phyloP scores from a whole-genome alignment of 2,797 vertebrate species.

The Molossus alvarezi region DNA sequence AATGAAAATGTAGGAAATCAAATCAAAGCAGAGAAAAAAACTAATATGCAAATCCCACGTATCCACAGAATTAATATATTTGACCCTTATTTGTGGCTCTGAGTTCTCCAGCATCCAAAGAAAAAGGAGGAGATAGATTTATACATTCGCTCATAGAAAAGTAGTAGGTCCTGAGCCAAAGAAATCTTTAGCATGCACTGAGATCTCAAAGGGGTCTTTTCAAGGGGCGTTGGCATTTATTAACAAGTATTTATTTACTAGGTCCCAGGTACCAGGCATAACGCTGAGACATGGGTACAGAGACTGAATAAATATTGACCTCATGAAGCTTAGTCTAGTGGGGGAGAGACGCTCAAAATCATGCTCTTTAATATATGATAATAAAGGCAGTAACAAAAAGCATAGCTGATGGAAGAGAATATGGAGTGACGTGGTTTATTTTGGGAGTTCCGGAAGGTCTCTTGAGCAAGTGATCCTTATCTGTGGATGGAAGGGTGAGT shows the following conservation, averaged over 20 bases:
- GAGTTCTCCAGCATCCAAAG: conserved; percentile 2
- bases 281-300: neutral
- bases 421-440: neutral
- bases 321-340: neutral
- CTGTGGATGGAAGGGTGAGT: neutral
- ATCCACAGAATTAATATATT: neutral
- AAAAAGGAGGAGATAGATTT: neutral
- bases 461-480: neutral
- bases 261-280: neutral
- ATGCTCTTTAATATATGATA: neutral
- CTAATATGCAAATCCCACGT: neutral
- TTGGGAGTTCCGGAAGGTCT: neutral
- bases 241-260: neutral
- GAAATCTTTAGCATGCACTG: neutral
- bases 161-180: neutral
- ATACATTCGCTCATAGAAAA: conserved; percentile 16
- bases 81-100: neutral
- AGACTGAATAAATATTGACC: neutral
- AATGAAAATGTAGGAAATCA: neutral
- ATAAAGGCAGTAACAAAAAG: neutral
- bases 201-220: neutral
- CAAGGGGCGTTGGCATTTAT: conserved; percentile 16
- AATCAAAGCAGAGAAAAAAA: neutral
- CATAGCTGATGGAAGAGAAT: neutral
- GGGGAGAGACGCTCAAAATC: neutral